Evolutionary conservation across 2,113 vertebrate genomes (phyloP).

Genomic region (Xenopus borealis): DNA sequence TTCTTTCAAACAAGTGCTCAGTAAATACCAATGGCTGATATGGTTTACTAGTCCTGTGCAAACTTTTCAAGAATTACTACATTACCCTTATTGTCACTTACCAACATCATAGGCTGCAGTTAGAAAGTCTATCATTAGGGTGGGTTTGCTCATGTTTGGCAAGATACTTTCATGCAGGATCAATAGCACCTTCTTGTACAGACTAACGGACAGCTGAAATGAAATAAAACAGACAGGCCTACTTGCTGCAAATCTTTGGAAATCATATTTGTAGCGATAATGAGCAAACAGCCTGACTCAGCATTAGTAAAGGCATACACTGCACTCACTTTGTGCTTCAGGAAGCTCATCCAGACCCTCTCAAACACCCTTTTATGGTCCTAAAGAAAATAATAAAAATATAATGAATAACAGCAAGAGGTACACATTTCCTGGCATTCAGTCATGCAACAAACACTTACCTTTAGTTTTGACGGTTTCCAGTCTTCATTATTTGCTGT

Average conservation of each 20-base stretch:
- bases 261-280: no score
- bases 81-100: slow-evolving; percentile 53
- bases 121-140: slow-evolving; percentile 91
- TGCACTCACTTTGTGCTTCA: slow-evolving; percentile 81
- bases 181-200: slow-evolving; percentile 90
- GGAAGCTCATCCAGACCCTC: slow-evolving; percentile 86
- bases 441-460: slow-evolving; percentile 45
- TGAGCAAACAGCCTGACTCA: no score
- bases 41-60: not conserved
- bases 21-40: no score
- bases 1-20: not conserved
- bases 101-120: slow-evolving; percentile 87
- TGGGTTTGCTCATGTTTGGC: slow-evolving; percentile 86
- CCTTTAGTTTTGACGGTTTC: slow-evolving; percentile 82
- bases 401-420: not conserved
- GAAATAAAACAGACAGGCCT: not conserved
- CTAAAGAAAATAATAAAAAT: slow-evolving; percentile 57
- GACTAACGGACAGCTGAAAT: slow-evolving; percentile 64
- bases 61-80: not conserved
- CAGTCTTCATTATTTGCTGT: slow-evolving; percentile 74
- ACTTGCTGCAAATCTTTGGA: no score
- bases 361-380: slow-evolving; percentile 84
- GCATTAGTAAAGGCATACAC: not conserved
- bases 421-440: not conserved
- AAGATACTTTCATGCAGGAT: slow-evolving; percentile 86